Base-by-base conservation (phyloP, 2,113 vertebrate species). In the Centrocercus urophasianus region DNA sequence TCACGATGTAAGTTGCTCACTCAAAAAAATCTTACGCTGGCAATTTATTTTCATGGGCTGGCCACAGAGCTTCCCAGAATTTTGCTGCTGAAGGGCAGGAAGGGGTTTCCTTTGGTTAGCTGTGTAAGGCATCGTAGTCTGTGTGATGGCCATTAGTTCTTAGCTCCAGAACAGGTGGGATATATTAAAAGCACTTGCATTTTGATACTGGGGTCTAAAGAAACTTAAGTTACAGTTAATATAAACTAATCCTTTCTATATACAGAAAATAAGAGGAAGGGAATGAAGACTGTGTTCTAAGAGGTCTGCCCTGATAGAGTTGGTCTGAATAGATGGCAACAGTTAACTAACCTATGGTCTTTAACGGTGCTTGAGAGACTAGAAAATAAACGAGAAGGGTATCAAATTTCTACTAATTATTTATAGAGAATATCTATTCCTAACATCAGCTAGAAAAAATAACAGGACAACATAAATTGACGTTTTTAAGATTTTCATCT, bases 121-220 rank as follows among this genome's bases (percentile, higher is more conserved):
- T 67, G 27, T 48, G 1, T 38, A 60, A 56, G 66, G 42, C 64
- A 17, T 11, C 52, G n/a, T 48, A 40, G 48, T 89, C 78, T 60
- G 80, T 81, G 0, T 66, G 36, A n/a, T 63, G 63, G 45, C 84
- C 36, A 4, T 80, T 54, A 89, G 36, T 47, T 47, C 34, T 45
- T 4, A 4, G 28, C 28, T 92, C 47, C 36, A 2, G 67, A 85
- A 56, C 7, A 56, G n/a, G n/a, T 72, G 34, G 43, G n/a, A 43
- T 78, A 8, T 54, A 72, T 78, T 84, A 75, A 90, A 94, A 88
- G 18, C 52, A 75, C 63, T 84, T 84, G 36, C 52, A 25, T 67
- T 71, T 17, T 45, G 47, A 69, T 32, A 24, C 11, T 2, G 4
- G 48, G 45, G 16, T 82, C 69, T 78, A 43, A 82, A 69, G 60